Conservation (phyloP, 2,888 invertebrate species). For the Caenorhabditis parvicauda region DNA sequence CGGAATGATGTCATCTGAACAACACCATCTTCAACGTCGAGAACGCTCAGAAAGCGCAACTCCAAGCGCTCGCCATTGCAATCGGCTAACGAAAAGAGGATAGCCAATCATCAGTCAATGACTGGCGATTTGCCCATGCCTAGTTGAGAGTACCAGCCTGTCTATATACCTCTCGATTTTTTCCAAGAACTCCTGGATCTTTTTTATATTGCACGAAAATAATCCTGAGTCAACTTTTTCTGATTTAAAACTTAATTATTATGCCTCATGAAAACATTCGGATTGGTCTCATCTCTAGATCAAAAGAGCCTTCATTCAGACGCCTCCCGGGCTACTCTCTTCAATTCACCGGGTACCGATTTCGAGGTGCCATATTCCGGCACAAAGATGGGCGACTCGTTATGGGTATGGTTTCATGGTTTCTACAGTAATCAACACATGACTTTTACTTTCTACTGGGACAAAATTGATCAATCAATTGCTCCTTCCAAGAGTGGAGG, state of each 20-base stretch:
- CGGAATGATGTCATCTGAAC: too few relatives aligned
- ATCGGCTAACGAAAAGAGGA: too few relatives aligned
- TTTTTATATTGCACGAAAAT: too few relatives aligned
- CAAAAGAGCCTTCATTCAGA: constrained; percentile 8
- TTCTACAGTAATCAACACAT: not conserved
- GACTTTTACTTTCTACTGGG: not conserved
- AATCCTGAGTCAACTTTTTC: not conserved
- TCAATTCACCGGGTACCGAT: constrained; percentile 25
- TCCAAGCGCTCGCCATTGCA: too few relatives aligned
- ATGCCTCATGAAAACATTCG: not conserved
- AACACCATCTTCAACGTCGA: too few relatives aligned
- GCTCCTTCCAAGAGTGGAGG: too few relatives aligned
- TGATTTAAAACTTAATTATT: not conserved
- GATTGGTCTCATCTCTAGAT: constrained; percentile 11
- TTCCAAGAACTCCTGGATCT: too few relatives aligned
- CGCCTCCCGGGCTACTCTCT: constrained; percentile 31
- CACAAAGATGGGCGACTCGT: constrained; percentile 31
- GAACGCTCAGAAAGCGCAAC: too few relatives aligned
- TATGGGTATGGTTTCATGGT: constrained; percentile 15
- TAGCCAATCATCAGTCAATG: too few relatives aligned
- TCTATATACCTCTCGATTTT: too few relatives aligned
- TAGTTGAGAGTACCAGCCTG: too few relatives aligned
- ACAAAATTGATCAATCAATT: not conserved
- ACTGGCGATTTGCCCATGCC: too few relatives aligned
- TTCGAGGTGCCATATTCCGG: constrained; percentile 32